Evolutionary conservation across 2,888 invertebrate genomes (phyloP), one percentile per base, ranked within the genome.

Genomic region (Clunio marinus): DNA sequence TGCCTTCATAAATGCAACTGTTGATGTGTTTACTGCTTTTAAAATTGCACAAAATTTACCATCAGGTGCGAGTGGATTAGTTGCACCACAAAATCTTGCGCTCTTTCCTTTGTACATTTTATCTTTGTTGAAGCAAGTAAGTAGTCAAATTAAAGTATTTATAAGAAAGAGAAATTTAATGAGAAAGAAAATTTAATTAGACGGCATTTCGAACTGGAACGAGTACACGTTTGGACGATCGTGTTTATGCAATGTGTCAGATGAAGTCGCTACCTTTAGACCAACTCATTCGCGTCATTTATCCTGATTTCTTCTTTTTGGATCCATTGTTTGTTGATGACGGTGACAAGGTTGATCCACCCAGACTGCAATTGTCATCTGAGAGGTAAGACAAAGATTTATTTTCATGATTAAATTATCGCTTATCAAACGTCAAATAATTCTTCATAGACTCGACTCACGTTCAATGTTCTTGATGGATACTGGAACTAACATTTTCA

Each of bases 401-500:
- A 24, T n/a, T n/a, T 8, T 45, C 4, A 15, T 15, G 45, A 45
- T 17, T 41, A 32, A n/a, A n/a, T n/a, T n/a, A n/a, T n/a, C n/a
- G n/a, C n/a, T n/a, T n/a, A n/a, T n/a, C n/a, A n/a, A n/a, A n/a
- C n/a, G n/a, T 55, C 22, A 3, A 17, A 51, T 5, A 51, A 15
- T 69, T 72, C 84, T 86, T 46, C 82, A 82, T 0, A 83, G 87
- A 70, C 77, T 94, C 69, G 91, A 91, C 75, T 82, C 92, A 55
- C 88, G 90, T 60, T 98, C 97, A 28, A 92, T 91, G 8, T 99
- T 96, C 78, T 81, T 99, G 2, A 80, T 99, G 77, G 98, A 99
- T 78, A 86, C 88, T 71, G 94, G 93, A 8, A 87, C 88, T 68
- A 83, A 83, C 70, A 87, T 97, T 80, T 84, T 88, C 59, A 77